Percentiles rank a stretch among this genome's conserved stretches.
phyloP scores from a whole-genome alignment of 1,140 invertebrate species.

The Harlomillsia oculata region DNA sequence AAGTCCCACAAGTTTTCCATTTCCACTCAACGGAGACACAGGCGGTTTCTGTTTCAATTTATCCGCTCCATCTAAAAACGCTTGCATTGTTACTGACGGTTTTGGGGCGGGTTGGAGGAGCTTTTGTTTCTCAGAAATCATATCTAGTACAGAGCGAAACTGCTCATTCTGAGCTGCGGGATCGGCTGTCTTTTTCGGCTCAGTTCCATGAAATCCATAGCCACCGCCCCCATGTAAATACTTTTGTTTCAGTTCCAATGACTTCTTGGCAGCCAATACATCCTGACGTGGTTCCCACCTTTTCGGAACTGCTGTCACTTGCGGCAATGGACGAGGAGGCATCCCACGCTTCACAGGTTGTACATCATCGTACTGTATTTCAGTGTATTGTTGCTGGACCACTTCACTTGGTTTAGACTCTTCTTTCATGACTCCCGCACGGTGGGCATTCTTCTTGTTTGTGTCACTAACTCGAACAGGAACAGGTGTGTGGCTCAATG shows the following conservation, averaged over 20 bases:
- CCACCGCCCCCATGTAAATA: slow-evolving; percentile 51
- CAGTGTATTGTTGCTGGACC: too few relatives aligned
- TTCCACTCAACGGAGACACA: slow-evolving; percentile 8
- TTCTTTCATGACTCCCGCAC: slow-evolving; percentile 4
- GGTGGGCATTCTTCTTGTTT: background rate
- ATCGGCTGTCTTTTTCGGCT: slow-evolving; percentile 21
- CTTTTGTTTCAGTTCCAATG: slow-evolving; percentile 70
- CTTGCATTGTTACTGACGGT: slow-evolving; percentile 63
- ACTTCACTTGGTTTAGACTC: slow-evolving; percentile 20
- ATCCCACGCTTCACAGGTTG: slow-evolving; percentile 22
- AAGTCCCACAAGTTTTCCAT: background rate
- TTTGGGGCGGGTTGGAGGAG: slow-evolving; percentile 66
- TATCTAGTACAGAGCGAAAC: slow-evolving; percentile 67
- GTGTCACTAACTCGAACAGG: too few relatives aligned
- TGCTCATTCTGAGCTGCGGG: slow-evolving; percentile 57
- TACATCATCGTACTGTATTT: too few relatives aligned
- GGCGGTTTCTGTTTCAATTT: slow-evolving; percentile 38
- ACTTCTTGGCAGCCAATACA: slow-evolving; percentile 72
- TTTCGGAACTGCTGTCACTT: slow-evolving; percentile 30
- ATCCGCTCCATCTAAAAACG: slow-evolving; percentile 50
- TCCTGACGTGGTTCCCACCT: slow-evolving; percentile 42
- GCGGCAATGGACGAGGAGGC: slow-evolving; percentile 16
- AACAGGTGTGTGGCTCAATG: slow-evolving; percentile 22
- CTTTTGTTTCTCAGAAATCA: slow-evolving; percentile 80
- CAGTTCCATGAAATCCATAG: background rate